Percentiles rank a stretch among this genome's conserved stretches.
Conservation (phyloP, 1,140 invertebrate genomes). For the Bicyclus anynana region DNA sequence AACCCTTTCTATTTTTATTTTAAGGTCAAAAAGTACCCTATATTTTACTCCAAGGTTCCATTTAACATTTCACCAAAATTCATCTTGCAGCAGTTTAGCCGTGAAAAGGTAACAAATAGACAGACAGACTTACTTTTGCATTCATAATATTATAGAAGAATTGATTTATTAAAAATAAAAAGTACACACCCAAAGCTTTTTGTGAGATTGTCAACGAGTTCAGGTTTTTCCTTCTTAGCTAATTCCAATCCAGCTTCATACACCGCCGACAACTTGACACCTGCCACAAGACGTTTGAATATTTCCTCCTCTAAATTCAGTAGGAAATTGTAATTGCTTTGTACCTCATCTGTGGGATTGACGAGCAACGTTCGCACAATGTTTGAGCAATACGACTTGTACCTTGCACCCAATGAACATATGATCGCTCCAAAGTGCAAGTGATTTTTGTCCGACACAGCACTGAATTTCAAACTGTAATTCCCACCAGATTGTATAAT, state of each 20-base stretch:
- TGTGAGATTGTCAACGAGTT: conserved; percentile 93
- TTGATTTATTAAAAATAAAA: conserved; percentile 49
- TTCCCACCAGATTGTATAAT: conserved; percentile 99
- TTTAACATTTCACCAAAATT: too few species aligned
- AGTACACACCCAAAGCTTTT: conserved; percentile 89
- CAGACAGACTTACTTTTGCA: too few species aligned
- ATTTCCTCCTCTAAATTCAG: conserved; percentile 95
- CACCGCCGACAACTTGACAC: conserved; percentile 91
- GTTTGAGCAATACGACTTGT: conserved; percentile 99
- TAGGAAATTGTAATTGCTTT: conserved; percentile 96
- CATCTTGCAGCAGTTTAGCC: too few species aligned
- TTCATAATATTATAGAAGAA: too few species aligned
- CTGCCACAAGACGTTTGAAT: conserved; percentile 89
- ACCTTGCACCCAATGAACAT: conserved; percentile 95
- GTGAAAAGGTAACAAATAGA: too few species aligned
- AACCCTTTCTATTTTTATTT: too few species aligned
- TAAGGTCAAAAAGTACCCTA: too few species aligned
- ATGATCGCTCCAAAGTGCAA: conserved; percentile 98
- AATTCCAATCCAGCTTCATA: conserved; percentile 91
- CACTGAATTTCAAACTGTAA: conserved; percentile 98
- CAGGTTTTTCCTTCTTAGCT: conserved; percentile 93
- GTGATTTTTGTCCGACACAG: conserved; percentile 94
- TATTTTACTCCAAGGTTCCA: too few species aligned
- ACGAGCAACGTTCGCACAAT: conserved; percentile 98
- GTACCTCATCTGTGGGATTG: conserved; percentile 89